These are phyloP conservation scores for Drosophila pseudotalamancana DNA, from an alignment of 2,888 invertebrate genomes.

Conservation along the genomic window DNA sequence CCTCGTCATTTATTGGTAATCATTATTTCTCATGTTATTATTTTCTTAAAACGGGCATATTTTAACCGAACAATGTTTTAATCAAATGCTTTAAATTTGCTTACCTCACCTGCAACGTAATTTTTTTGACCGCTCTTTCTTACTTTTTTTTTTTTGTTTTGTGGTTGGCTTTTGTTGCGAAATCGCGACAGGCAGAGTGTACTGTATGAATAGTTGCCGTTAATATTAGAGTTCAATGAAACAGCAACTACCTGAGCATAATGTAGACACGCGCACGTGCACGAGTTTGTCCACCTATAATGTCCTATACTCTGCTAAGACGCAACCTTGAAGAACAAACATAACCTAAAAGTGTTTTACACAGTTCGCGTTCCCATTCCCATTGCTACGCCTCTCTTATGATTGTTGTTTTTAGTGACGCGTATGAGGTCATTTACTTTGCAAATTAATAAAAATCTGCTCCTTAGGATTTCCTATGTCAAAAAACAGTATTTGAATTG, in stretches of 20 bases:
- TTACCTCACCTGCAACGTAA: slow-evolving; percentile 9
- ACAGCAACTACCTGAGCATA: slow-evolving; percentile 27
- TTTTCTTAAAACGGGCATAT: not conserved
- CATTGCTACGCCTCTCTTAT: slow-evolving; percentile 7
- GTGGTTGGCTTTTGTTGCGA: slow-evolving; percentile 45
- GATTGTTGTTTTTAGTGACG: not conserved
- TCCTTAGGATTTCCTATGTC: slow-evolving; percentile 32
- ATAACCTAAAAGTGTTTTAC: slow-evolving; percentile 69
- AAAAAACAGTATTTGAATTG: not conserved
- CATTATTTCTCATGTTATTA: slow-evolving; percentile 4
- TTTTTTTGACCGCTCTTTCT: slow-evolving; percentile 9
- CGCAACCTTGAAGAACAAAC: slow-evolving; percentile 70
- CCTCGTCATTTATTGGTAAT: slow-evolving; percentile 19
- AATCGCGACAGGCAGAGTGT: slow-evolving; percentile 28
- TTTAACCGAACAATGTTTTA: not conserved
- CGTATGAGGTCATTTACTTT: slow-evolving; percentile 76
- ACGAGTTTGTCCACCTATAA: slow-evolving; percentile 21
- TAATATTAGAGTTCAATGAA: slow-evolving; percentile 45
- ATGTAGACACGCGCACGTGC: slow-evolving; percentile 3
- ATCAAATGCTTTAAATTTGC: slow-evolving; percentile 7
- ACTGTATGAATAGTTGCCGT: slow-evolving; percentile 2
- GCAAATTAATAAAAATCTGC: slow-evolving; percentile 27
- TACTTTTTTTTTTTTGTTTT: slow-evolving; percentile 4
- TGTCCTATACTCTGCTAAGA: slow-evolving; percentile 31
- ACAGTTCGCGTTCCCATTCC: slow-evolving; percentile 22